These are phyloP conservation scores for Ornithoptera priamus DNA, from an alignment of 2,888 invertebrate species.

Conservation along the genomic window DNA sequence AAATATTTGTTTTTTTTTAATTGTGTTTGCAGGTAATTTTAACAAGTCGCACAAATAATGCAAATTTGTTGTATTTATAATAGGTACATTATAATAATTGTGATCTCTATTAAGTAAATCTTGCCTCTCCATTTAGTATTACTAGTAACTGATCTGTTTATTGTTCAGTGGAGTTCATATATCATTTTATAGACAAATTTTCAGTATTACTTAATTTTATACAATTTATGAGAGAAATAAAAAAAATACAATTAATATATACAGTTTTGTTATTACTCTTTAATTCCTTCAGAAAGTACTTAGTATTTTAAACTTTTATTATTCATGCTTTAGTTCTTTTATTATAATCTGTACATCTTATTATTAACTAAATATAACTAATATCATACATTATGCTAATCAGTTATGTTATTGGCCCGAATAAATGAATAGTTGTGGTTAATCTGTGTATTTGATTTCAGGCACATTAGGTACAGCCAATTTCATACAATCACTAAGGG, in stretches of 20 bases:
- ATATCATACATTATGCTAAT: neutral
- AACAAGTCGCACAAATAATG: too few relatives aligned
- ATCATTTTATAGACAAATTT: slow-evolving; percentile 49
- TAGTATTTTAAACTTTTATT: too few relatives aligned
- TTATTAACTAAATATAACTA: too few relatives aligned
- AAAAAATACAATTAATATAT: slow-evolving; percentile 30
- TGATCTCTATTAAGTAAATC: slow-evolving; percentile 50
- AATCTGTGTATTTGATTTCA: slow-evolving; percentile 16
- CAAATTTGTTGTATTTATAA: neutral
- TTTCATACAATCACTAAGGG: slow-evolving; percentile 65
- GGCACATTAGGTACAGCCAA: slow-evolving; percentile 47
- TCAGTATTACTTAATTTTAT: slow-evolving; percentile 60
- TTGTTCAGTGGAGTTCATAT: slow-evolving; percentile 47
- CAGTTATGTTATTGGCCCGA: neutral
- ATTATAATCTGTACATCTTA: too few relatives aligned
- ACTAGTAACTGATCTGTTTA: neutral
- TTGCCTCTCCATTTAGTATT: slow-evolving; percentile 12
- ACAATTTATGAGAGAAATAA: slow-evolving; percentile 36
- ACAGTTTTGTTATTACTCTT: neutral
- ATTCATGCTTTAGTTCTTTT: too few relatives aligned
- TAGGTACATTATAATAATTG: slow-evolving; percentile 58
- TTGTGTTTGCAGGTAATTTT: too few relatives aligned
- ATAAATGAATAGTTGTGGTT: slow-evolving; percentile 1
- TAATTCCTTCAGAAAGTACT: too few relatives aligned
- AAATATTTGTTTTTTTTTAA: too few relatives aligned